A percentile compares a stretch with the other conserved stretches of the same genome.
These are phyloP conservation scores for Diglossa cyanea DNA, from an alignment of 2,797 vertebrate genomes.

Conservation along the genomic window DNA sequence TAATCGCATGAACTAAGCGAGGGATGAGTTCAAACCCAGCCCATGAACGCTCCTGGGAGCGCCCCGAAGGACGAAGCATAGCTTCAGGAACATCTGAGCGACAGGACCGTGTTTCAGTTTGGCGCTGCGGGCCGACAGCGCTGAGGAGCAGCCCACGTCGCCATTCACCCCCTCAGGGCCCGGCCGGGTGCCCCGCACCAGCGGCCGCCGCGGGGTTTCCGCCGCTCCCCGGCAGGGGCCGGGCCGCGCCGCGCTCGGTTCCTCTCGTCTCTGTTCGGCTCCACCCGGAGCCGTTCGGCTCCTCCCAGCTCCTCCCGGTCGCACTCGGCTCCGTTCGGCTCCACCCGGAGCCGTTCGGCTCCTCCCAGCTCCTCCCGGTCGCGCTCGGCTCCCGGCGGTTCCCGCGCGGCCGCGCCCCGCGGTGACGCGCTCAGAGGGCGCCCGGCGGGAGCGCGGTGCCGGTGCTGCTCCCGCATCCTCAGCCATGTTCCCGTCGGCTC, in stretches of 20 bases:
- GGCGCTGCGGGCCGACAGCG: not conserved
- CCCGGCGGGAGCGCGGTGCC: fast-evolving
- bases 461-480: fast-evolving
- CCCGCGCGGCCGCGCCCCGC: not conserved
- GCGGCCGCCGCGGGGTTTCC: not conserved
- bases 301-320: not conserved
- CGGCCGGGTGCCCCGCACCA: fast-evolving
- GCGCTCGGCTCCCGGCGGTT: not conserved
- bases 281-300: not conserved
- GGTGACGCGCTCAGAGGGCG: not conserved
- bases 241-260: not conserved
- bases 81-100: not conserved
- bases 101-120: fast-evolving
- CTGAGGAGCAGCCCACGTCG: fast-evolving
- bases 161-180: fast-evolving
- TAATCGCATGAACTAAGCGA: fast-evolving
- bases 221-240: not conserved
- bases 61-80: fast-evolving
- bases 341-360: not conserved
- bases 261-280: not conserved
- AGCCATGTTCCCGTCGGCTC: constrained; percentile 45
- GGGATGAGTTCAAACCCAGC: fast-evolving
- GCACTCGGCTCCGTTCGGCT: not conserved
- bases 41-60: no score
- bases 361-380: no score